These are phyloP conservation scores for Altica lythri DNA, from an alignment of 2,888 invertebrate genomes.

Conservation along the genomic window DNA sequence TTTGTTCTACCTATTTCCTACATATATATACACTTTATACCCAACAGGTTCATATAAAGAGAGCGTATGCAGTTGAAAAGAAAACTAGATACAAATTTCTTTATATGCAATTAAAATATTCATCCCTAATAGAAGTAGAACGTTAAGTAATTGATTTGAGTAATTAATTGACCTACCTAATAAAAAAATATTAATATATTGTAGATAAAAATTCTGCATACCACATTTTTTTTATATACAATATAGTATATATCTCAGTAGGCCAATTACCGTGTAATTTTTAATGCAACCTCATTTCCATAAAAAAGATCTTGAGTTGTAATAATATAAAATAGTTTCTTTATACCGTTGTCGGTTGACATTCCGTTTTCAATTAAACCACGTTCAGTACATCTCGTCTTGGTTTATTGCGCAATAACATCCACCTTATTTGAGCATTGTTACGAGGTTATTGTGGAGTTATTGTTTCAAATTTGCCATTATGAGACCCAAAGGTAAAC, in stretches of 20 bases:
- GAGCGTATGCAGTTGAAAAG: no score
- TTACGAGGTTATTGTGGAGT: constrained; percentile 25
- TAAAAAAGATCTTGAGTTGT: constrained; percentile 10
- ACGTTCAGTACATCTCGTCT: constrained; percentile 6
- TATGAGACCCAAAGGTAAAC: constrained; percentile 26
- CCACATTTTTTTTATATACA: no score
- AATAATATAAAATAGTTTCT: constrained; percentile 11
- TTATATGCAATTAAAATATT: no score
- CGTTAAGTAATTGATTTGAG: no score
- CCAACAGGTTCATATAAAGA: no score
- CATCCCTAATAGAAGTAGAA: no score
- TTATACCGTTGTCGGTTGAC: constrained; percentile 15
- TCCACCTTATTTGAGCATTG: constrained; percentile 33
- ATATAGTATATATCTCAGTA: constrained; percentile 12
- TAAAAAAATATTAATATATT: no score
- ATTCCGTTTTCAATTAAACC: constrained; percentile 29
- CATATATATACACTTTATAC: no score
- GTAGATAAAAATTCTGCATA: no score
- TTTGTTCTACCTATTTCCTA: no score
- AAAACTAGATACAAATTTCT: no score
- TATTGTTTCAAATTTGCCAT: constrained; percentile 37
- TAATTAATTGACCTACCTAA: no score
- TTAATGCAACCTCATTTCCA: constrained; percentile 17
- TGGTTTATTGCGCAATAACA: constrained; percentile 31
- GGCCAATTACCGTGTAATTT: constrained; percentile 17